Base-by-base conservation (phyloP, 2,113 vertebrate species). In the Heptranchias perlo region DNA sequence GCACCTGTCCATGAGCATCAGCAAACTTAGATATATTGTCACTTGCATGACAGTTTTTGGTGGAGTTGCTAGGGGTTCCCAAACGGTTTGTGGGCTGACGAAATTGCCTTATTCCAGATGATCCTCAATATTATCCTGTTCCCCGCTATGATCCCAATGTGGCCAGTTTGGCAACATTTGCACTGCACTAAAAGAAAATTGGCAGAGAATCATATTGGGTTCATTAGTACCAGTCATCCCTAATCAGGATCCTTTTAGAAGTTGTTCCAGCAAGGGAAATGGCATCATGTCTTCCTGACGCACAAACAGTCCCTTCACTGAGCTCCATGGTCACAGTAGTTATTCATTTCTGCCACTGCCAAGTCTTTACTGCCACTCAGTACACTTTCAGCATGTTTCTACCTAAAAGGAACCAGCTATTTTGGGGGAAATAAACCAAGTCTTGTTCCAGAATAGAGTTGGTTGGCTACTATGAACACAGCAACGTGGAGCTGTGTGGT, bases 201-300 rank as follows among this genome's bases (percentile, higher is more conserved):
- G 58, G 35, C 89, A n/a, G 58, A 7, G 58, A 93, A 62, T 93
- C 16, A 39, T 64, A 64, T 62, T 93, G 39, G 58, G 21, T 93
- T 93, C 58, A 93, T 62, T 92, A 7, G 35, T 62, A 61, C 58
- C 58, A 61, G 61, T 39, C 35, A n/a, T 62, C 58, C 61, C 35
- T 4, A 23, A 62, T n/a, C 58, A 93, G 35, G 61, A 93, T 93
- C 35, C 35, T 39, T 62, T 93, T n/a, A 93, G 89, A 93, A 39
- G 89, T n/a, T 39, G n/a, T 62, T 93, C 35, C 89, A 93, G 31
- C 89, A 93, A 61, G 58, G 31, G 89, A 93, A 93, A 62, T 93
- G 89, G 89, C 58, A 93, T 39, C 89, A 93, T 62, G 35, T 92
- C 58, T n/a, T 62, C 89, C 16, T 62, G 58, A 92, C 39, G 58